A percentile compares a stretch with the other conserved stretches of the same genome.
Conservation (phyloP, 2,113 vertebrate genomes). For the Plotosus lineatus region DNA sequence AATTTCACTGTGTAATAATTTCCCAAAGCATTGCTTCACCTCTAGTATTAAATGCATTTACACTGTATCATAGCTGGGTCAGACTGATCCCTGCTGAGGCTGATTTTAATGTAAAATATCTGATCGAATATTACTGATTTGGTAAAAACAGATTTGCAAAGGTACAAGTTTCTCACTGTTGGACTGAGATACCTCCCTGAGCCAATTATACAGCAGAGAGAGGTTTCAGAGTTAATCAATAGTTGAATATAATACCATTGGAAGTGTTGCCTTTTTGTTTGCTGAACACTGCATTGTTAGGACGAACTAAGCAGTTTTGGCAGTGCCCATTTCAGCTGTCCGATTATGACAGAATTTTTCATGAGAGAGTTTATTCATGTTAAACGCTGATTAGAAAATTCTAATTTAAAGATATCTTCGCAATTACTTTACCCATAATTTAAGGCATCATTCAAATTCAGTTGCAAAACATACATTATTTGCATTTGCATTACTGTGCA, state of each 20-base stretch:
- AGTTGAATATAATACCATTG: slow-evolving; percentile 4
- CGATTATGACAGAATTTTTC: background rate
- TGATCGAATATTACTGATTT: slow-evolving; percentile 6
- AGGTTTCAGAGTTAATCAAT: slow-evolving; percentile 10
- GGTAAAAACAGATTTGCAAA: background rate
- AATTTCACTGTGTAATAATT: slow-evolving; percentile 1
- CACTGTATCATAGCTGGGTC: background rate
- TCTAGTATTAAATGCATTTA: background rate
- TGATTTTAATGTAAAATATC: slow-evolving; percentile 2
- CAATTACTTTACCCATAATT: background rate
- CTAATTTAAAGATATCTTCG: background rate
- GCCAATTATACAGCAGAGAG: background rate
- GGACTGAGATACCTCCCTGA: background rate
- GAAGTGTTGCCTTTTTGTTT: background rate
- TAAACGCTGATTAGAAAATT: background rate
- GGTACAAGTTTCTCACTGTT: background rate
- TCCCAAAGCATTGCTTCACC: background rate
- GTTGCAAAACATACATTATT: background rate
- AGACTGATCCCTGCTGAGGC: background rate
- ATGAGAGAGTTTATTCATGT: background rate
- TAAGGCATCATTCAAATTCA: background rate
- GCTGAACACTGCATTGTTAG: background rate
- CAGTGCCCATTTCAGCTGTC: background rate
- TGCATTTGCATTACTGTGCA: background rate
- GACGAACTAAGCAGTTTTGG: background rate